Conservation (phyloP, 2,797 vertebrate species). For the Holocentrus rufus region DNA sequence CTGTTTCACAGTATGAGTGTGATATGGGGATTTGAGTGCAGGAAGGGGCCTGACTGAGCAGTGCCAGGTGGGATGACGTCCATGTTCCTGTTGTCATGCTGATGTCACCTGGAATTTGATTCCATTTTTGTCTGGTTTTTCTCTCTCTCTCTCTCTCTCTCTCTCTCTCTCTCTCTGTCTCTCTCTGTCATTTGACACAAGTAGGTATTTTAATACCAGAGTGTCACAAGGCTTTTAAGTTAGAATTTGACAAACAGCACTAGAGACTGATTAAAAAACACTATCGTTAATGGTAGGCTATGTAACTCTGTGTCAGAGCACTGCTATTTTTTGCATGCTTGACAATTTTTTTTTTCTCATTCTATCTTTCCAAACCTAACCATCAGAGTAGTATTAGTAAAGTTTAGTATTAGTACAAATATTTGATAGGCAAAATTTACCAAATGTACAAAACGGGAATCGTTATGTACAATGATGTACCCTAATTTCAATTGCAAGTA, state of each 20-base stretch:
- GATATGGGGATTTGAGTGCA: constrained; percentile 61
- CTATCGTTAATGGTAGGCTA: too few species aligned
- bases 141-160: not conserved
- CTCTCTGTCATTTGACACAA: constrained; percentile 1
- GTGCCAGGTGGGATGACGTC: constrained; percentile 61
- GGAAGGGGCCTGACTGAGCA: constrained; percentile 62
- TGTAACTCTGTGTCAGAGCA: too few species aligned
- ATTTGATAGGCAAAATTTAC: too few species aligned
- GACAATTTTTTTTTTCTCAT: too few species aligned
- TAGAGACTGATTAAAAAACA: too few species aligned
- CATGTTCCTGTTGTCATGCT: constrained; percentile 43
- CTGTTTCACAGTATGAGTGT: constrained; percentile 54
- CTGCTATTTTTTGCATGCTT: too few species aligned
- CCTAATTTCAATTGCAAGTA: too few species aligned
- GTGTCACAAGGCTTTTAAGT: not conserved
- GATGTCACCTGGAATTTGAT: constrained; percentile 44
- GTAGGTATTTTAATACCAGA: not conserved
- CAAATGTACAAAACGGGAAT: too few species aligned
- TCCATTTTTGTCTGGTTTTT: constrained; percentile 27
- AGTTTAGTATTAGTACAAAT: too few species aligned
- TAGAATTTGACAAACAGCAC: not conserved
- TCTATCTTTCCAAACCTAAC: too few species aligned
- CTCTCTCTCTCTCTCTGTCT: not conserved
- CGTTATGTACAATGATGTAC: too few species aligned
- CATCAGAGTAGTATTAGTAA: too few species aligned